Base-by-base conservation (phyloP, 2,113 vertebrate genomes). In the Gallinago media region DNA sequence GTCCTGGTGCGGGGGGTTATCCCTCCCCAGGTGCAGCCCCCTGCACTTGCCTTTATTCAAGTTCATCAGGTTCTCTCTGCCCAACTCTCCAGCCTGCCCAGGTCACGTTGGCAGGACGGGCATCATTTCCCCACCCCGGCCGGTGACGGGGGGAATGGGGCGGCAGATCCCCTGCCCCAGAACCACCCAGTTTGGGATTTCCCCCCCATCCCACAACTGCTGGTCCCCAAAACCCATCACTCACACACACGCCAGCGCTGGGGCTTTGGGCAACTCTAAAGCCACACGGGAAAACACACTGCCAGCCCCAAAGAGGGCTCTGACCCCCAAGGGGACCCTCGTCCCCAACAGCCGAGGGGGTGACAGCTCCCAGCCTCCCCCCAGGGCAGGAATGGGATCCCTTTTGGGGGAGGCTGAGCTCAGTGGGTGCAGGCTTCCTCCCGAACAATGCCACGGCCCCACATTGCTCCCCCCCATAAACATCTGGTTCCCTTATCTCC, bases 121-220 rank as follows among this genome's bases (percentile, higher is more conserved):
- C 34, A 16, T 15, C 9, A 1, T 26, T 23, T 52, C 50, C 40
- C 63, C 10, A 1, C 40, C 15, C 77, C 5, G 1, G 29, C 8
- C 0, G 1, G 72, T 3, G 6, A 12, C 1, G 1, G 29, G 18
- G n/a, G 23, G 4, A 31, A 46, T 0, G 2, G 32, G 55, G 46
- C 0, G 1, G 13, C 58, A 72, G 20, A 79, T 20, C 70, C 49
- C 46, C 50, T 50, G 50, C 42, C 38, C 61, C 52, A 50, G 44
- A n/a, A 54, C 9, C 3, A 0, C 12, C 34, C 0, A 0, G 38
- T 47, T 54, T 34, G 50, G 66, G 59, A 38, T 16, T 52, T 38
- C 17, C 23, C 52, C n/a, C n/a, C 32, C 32, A 29, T 56, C 49
- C 42, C n/a, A 49, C 42, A 26, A 6, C 42, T n/a, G 56, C 73